Base-by-base conservation (phyloP, 2,797 vertebrate genomes). In the Botia kubotai region DNA sequence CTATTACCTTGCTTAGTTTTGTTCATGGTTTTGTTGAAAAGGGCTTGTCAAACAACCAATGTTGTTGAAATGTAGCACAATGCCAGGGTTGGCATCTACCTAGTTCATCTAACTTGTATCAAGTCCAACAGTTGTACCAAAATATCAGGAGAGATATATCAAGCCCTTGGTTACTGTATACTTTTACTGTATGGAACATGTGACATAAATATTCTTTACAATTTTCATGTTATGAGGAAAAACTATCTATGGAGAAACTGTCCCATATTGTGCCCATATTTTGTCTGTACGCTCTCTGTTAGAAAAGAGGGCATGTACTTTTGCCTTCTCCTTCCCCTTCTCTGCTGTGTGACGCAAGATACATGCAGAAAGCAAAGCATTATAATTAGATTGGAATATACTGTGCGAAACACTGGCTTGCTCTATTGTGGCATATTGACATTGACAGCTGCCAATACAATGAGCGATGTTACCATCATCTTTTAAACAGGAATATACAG, bases 371-470 rank as follows among this genome's bases (percentile, higher is more conserved):
- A 90, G 89, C 86, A 72, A 87, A 82, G 87, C 83, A 85, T 85
- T 82, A 60, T 92, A 93, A 94, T 94, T 89, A 89, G 92, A 93
- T 95, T 94, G 93, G 91, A 91, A 93, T 91, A 91, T 89, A 10
- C 43, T 92, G 91, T 93, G 93, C 91, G 93, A 94, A 93, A 86
- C 92, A 90, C 89, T 90, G 91, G 86, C 89, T 93, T 89, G 91
- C 93, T 92, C 93, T 89, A 92, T 92, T 91, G 91, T 90, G 86
- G 86, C 53, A 65, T 89, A 94, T 94, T 87, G 88, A 92, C 93
- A 95, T 94, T 94, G 94, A 91, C 94, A 94, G 93, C 93, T 95
- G 94, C 91, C 94, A 92, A 95, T 95, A 94, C 90, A 94, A 95
- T 95, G 90, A 85, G 82, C 82, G 83, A 87, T 87, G 87, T 94